These are phyloP conservation scores for Tetramorium bicarinatum DNA, from an alignment of 2,888 invertebrate genomes.

Conservation along the genomic window DNA sequence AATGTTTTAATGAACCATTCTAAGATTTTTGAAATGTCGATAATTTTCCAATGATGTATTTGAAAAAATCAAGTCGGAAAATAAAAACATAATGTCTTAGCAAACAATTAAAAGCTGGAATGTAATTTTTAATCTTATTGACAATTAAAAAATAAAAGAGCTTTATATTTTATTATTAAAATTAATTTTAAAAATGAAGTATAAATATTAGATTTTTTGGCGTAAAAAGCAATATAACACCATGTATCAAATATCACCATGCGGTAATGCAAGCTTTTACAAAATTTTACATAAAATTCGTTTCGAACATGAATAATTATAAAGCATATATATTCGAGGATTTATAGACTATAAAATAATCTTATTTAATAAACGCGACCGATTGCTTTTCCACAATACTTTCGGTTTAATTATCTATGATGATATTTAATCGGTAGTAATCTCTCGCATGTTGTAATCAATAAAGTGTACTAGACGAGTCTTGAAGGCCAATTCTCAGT, in stretches of 20 bases:
- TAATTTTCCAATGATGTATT: background rate
- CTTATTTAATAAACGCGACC: background rate
- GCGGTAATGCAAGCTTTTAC: background rate
- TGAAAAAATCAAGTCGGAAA: background rate
- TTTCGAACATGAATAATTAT: background rate
- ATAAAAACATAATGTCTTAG: background rate
- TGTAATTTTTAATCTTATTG: background rate
- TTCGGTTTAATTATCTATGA: background rate
- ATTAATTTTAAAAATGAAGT: background rate
- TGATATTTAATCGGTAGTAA: background rate
- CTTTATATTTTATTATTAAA: background rate
- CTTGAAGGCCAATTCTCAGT: constrained; percentile 25
- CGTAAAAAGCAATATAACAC: background rate
- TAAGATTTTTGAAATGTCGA: constrained; percentile 2
- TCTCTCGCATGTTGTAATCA: constrained; percentile 11
- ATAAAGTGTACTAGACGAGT: background rate
- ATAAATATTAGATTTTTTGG: background rate
- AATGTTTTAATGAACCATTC: background rate
- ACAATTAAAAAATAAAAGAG: background rate
- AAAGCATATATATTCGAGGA: background rate
- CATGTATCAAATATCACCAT: background rate
- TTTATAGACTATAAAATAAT: background rate
- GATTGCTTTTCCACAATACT: background rate
- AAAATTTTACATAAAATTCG: background rate
- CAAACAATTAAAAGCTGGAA: background rate